These are phyloP conservation scores for Rhodeus uyekii DNA, from an alignment of 2,797 vertebrate species.

Conservation along the genomic window DNA sequence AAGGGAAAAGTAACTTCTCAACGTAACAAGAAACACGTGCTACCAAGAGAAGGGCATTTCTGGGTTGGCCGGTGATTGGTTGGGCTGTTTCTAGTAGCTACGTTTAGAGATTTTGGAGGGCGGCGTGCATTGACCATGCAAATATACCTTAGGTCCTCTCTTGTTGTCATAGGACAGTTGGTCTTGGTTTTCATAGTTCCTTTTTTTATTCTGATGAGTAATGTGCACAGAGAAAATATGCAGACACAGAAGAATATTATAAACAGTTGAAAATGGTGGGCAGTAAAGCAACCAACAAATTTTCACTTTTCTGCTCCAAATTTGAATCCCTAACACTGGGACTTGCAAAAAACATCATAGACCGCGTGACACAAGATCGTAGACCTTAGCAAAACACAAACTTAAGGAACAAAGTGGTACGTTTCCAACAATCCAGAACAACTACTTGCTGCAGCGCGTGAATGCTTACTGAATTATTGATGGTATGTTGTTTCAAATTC, in stretches of 20 bases:
- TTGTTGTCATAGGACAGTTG: constrained; percentile 99
- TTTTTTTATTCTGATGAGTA: constrained; percentile 99
- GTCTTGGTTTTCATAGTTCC: constrained; percentile 99
- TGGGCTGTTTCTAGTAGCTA: constrained; percentile 86
- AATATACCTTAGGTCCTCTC: constrained; percentile 99
- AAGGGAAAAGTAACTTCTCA: constrained; percentile 60
- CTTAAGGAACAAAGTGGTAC: not conserved
- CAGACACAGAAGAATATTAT: constrained; percentile 99
- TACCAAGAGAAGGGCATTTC: constrained; percentile 84
- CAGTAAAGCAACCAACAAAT: constrained; percentile 99
- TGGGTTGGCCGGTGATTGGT: constrained; percentile 85
- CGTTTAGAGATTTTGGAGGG: constrained; percentile 99
- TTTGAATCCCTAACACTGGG: constrained; percentile 89
- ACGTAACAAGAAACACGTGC: constrained; percentile 84
- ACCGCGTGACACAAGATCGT: constrained; percentile 19
- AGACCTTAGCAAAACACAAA: not conserved
- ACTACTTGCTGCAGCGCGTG: not conserved
- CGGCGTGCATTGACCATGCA: constrained; percentile 99
- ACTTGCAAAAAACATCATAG: constrained; percentile 89
- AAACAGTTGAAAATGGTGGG: constrained; percentile 99
- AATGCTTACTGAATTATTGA: constrained; percentile 12
- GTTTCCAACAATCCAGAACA: constrained; percentile 4
- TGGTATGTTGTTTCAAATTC: constrained; percentile 14
- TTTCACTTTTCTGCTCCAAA: constrained; percentile 95
- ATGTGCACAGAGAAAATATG: constrained; percentile 99